Percentiles rank a stretch among this genome's conserved stretches.
Evolutionary conservation across 1,140 invertebrate species (phyloP).

Genomic region (Eufriesea mexicana): DNA sequence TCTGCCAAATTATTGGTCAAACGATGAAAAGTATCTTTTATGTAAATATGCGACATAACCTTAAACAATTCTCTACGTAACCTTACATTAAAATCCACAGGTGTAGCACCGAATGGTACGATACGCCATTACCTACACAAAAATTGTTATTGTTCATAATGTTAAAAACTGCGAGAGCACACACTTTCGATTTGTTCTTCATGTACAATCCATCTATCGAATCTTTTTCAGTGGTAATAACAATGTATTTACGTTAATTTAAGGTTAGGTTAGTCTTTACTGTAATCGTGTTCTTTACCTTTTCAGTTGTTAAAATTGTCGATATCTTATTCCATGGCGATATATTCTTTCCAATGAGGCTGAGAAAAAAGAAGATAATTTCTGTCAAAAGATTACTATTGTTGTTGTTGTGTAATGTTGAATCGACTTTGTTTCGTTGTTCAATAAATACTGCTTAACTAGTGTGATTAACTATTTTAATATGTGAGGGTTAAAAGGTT

Average conservation of each 20-base stretch:
- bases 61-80: too few species aligned
- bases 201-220: constrained; percentile 45
- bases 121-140: constrained; percentile 29
- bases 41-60: too few species aligned
- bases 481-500: too few species aligned
- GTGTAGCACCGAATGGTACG: constrained; percentile 51
- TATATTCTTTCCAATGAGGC: neutral
- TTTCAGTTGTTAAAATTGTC: constrained; percentile 28
- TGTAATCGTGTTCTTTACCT: neutral
- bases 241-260: neutral
- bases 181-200: constrained; percentile 22
- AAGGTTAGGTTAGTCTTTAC: neutral
- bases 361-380: too few species aligned
- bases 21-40: too few species aligned
- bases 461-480: too few species aligned
- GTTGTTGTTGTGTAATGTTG: too few species aligned
- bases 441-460: too few species aligned
- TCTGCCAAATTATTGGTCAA: too few species aligned
- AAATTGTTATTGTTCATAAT: constrained; percentile 56
- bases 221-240: constrained; percentile 52
- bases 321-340: constrained; percentile 34
- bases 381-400: too few species aligned
- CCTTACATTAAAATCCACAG: constrained; percentile 2
- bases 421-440: too few species aligned
- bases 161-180: constrained; percentile 36